These are phyloP conservation scores for Cyprinodon brontotheroides DNA, from an alignment of 2,113 vertebrate genomes.

Conservation along the genomic window DNA sequence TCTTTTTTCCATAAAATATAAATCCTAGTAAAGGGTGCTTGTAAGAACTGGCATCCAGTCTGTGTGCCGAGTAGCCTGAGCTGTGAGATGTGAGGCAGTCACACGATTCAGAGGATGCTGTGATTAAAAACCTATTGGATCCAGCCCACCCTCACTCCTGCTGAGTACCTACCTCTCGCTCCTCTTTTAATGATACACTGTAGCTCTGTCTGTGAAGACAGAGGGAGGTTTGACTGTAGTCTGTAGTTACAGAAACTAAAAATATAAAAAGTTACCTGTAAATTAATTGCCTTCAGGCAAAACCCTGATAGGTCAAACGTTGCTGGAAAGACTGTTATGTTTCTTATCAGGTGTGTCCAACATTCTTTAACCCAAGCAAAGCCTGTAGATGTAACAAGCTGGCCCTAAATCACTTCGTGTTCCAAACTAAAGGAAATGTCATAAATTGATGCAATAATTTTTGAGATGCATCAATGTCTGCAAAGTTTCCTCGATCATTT, in stretches of 20 bases:
- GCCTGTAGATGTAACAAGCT: not conserved
- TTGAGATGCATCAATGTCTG: not conserved
- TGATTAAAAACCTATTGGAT: conserved; percentile 21
- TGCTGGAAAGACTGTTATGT: not conserved
- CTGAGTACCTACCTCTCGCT: conserved; percentile 79
- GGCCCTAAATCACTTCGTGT: rapidly evolving
- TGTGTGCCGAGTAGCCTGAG: conserved; percentile 13
- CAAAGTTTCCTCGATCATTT: not conserved
- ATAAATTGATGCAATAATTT: not conserved
- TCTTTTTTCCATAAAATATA: conserved; percentile 8
- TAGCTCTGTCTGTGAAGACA: conserved; percentile 38
- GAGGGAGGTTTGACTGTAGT: not conserved
- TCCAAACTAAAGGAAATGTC: not conserved
- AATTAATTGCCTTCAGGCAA: not conserved
- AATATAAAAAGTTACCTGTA: not conserved
- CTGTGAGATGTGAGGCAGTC: conserved; percentile 13
- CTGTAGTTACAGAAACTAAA: not conserved
- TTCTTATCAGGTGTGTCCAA: not conserved
- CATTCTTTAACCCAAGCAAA: conserved; percentile 2
- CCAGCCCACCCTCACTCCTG: conserved; percentile 54
- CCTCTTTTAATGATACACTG: conserved; percentile 69
- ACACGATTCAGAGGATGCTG: conserved; percentile 3
- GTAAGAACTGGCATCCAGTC: conserved; percentile 17
- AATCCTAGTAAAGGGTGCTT: conserved; percentile 42
- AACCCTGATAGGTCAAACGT: not conserved